These are phyloP conservation scores for Rhizoglyphus robini DNA, from an alignment of 1,140 invertebrate species.

Conservation along the genomic window DNA sequence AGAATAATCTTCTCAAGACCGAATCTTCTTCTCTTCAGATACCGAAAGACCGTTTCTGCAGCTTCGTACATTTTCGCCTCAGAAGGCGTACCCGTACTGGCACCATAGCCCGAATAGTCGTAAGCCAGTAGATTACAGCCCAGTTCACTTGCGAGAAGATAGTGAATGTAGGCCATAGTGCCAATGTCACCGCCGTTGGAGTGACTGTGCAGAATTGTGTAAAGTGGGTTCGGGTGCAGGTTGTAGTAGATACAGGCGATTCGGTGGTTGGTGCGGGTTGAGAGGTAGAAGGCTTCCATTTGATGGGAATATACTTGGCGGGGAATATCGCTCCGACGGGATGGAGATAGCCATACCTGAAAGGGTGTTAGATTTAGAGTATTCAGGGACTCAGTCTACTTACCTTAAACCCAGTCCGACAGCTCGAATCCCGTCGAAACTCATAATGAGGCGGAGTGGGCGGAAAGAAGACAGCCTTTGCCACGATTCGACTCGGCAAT, in stretches of 20 bases:
- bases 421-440: background rate
- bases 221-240: constrained; percentile 41
- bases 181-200: constrained; percentile 32
- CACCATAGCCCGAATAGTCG: constrained; percentile 40
- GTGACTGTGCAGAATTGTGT: constrained; percentile 41
- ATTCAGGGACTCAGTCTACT: background rate
- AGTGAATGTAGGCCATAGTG: background rate
- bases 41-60: constrained; percentile 33
- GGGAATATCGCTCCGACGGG: background rate
- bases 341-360: background rate
- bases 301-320: too few relatives aligned
- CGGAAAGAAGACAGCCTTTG: background rate
- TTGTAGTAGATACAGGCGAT: background rate
- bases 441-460: background rate
- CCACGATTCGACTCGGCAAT: background rate
- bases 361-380: background rate
- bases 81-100: constrained; percentile 35
- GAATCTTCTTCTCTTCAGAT: constrained; percentile 36
- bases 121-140: constrained; percentile 39
- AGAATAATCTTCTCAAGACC: constrained; percentile 39
- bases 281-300: background rate
- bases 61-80: constrained; percentile 44
- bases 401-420: background rate
- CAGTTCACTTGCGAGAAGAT: background rate
- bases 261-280: background rate